Conservation (phyloP, 2,797 vertebrate genomes). For the Schizothorax lantsangensis region DNA sequence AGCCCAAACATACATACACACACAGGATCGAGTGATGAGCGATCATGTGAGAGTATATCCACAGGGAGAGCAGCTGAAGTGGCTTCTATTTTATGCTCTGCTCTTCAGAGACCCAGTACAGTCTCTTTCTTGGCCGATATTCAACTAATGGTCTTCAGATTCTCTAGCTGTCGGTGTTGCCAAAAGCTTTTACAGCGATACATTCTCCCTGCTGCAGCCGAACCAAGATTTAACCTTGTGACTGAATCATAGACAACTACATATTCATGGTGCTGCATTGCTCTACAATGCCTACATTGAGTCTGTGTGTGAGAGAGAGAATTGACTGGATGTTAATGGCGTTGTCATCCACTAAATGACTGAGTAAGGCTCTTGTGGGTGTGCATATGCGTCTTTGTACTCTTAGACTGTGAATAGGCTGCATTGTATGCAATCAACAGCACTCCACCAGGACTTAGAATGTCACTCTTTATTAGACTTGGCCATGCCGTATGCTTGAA, state of each 20-base stretch:
- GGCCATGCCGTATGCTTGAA: constrained; percentile 63
- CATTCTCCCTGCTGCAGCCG: neutral
- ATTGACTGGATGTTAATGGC: constrained; percentile 23
- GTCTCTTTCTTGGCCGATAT: constrained; percentile 11
- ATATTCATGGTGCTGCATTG: constrained; percentile 9
- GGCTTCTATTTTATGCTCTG: constrained; percentile 42
- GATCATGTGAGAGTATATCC: constrained; percentile 37
- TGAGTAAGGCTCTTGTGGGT: constrained; percentile 35
- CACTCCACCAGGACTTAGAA: constrained; percentile 56
- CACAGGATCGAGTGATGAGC: neutral
- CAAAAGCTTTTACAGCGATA: neutral
- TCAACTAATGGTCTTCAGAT: constrained; percentile 7
- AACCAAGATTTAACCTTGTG: neutral
- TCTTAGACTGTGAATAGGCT: constrained; percentile 65
- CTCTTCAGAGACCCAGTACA: constrained; percentile 3
- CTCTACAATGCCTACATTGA: constrained; percentile 45
- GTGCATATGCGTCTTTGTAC: constrained; percentile 64
- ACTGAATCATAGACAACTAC: constrained; percentile 23
- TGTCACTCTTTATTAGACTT: constrained; percentile 61
- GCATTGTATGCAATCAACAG: constrained; percentile 66
- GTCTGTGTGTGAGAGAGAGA: neutral
- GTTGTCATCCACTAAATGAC: constrained; percentile 19
- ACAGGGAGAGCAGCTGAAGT: constrained; percentile 15
- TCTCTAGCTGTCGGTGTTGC: neutral
- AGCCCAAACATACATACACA: neutral